A percentile compares a stretch with the other conserved stretches of the same genome.
Conservation (phyloP, 2,797 vertebrate species). For the Hemibagrus guttatus region DNA sequence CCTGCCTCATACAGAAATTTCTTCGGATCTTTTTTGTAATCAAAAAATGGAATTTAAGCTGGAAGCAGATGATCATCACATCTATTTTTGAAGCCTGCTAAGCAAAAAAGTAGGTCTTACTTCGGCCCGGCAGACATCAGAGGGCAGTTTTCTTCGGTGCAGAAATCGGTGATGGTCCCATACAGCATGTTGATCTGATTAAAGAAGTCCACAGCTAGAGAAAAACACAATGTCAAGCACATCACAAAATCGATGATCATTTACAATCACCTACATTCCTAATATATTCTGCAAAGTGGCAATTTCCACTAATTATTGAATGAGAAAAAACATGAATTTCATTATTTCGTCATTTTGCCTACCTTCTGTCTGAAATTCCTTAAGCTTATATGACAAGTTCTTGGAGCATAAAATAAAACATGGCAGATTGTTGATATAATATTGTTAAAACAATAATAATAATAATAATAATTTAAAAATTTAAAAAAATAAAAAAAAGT, state of each 20-base stretch:
- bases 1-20: not conserved
- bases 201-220: constrained; percentile 97
- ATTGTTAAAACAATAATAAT: too few relatives aligned
- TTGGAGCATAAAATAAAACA: too few relatives aligned
- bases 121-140: constrained; percentile 98
- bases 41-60: not conserved
- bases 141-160: constrained; percentile 93
- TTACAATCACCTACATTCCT: not conserved
- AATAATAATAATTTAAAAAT: too few relatives aligned
- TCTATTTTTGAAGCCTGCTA: not conserved
- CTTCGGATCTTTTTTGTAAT: not conserved
- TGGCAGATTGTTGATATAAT: too few relatives aligned
- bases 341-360: not conserved
- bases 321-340: not conserved
- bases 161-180: constrained; percentile 97
- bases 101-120: constrained; percentile 72
- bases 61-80: not conserved
- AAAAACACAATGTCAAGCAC: constrained; percentile 16
- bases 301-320: not conserved
- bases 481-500: too few relatives aligned
- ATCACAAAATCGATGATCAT: not conserved
- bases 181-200: constrained; percentile 99
- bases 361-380: not conserved
- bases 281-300: not conserved
- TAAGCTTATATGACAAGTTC: not conserved